Conservation (phyloP, 2,797 vertebrate genomes). For the Octomys mimax region DNA sequence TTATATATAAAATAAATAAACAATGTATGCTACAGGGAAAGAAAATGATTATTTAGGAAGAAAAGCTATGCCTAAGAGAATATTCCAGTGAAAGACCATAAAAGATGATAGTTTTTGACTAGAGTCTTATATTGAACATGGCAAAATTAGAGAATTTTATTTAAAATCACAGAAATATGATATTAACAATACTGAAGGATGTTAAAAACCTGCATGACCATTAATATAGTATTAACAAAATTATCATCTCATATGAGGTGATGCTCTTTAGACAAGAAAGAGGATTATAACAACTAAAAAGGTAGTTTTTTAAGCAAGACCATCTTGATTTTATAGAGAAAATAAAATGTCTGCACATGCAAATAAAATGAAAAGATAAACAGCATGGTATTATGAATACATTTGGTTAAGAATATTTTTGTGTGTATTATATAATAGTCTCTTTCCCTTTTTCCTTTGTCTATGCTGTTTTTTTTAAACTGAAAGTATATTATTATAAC, state of each 20-base stretch:
- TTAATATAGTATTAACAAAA: conserved; percentile 36
- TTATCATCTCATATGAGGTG: neutral
- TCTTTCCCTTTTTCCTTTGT: neutral
- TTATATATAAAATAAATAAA: conserved; percentile 29
- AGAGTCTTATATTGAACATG: neutral
- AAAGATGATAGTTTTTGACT: neutral
- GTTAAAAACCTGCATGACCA: neutral
- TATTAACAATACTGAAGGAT: neutral
- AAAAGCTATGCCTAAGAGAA: neutral
- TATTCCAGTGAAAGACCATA: neutral
- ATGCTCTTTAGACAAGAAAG: neutral
- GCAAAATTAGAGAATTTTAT: conserved; percentile 31
- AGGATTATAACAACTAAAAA: neutral
- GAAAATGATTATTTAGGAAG: neutral
- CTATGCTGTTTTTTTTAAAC: neutral
- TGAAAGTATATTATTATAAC: neutral
- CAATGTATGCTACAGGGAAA: neutral
- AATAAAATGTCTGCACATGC: neutral
- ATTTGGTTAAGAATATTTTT: neutral
- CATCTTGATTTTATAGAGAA: neutral
- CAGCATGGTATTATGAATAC: neutral
- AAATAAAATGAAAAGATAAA: neutral
- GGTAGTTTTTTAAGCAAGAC: neutral
- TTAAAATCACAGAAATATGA: conserved; percentile 38
- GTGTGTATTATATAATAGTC: neutral